Percentiles rank a stretch among this genome's conserved stretches.
These are phyloP conservation scores for Teleopsis dalmanni DNA, from an alignment of 1,140 invertebrate genomes.

Conservation along the genomic window DNA sequence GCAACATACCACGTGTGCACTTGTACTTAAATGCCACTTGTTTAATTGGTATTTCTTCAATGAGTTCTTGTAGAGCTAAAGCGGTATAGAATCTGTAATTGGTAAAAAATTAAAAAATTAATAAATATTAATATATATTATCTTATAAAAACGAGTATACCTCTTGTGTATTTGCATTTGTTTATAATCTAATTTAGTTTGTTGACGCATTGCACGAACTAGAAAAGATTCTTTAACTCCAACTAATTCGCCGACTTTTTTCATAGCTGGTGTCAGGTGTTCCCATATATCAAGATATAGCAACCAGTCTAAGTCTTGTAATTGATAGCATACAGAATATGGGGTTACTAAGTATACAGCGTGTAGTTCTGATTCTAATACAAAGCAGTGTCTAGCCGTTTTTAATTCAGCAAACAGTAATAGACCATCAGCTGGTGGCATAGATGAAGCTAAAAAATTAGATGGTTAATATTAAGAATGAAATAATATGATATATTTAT, in stretches of 20 bases:
- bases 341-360: slow-evolving; percentile 90
- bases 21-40: slow-evolving; percentile 75
- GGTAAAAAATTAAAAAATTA: not conserved
- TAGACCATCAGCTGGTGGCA: slow-evolving; percentile 86
- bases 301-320: slow-evolving; percentile 81
- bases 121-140: not conserved
- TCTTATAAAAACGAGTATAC: slow-evolving; percentile 19
- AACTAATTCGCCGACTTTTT: slow-evolving; percentile 81
- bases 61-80: slow-evolving; percentile 84
- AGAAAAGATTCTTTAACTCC: slow-evolving; percentile 88
- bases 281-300: slow-evolving; percentile 80
- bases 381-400: slow-evolving; percentile 80
- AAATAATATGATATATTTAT: not conserved
- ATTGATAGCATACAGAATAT: slow-evolving; percentile 70
- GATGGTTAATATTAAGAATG: not conserved
- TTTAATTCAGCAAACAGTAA: slow-evolving; percentile 84
- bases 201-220: slow-evolving; percentile 66
- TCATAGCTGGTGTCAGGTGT: slow-evolving; percentile 66
- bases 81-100: slow-evolving; percentile 78
- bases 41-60: slow-evolving; percentile 79
- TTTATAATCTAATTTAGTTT: slow-evolving; percentile 48
- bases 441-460: slow-evolving; percentile 61
- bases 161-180: slow-evolving; percentile 52
- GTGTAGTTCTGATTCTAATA: slow-evolving; percentile 91
- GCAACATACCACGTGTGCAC: slow-evolving; percentile 79